Base-by-base conservation (phyloP, 2,888 invertebrate species). In the Calameuta pallipes region DNA sequence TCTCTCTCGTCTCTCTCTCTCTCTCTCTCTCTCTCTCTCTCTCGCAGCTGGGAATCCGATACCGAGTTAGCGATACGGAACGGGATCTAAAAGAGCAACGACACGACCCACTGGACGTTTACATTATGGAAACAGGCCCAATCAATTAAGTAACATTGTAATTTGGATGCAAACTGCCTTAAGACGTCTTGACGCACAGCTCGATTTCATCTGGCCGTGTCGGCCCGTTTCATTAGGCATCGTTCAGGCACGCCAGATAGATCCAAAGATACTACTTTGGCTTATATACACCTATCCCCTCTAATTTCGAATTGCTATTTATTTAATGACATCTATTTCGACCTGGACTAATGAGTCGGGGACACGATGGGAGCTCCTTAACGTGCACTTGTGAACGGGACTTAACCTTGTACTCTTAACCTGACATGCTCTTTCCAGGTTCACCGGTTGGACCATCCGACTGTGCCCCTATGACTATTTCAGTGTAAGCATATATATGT, bases 241-340 rank as follows among this genome's bases (percentile, higher is more conserved):
- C 37, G 37, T 76, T 77, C 69, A 33, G 69, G 30, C 35, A 74
- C 74, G 31, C 74, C 56, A 11, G 73, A 73, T 30, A 77, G 77
- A 77, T 77, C 31, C 34, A 36, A 36, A 74, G 77, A 77, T 77
- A 77, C 37, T 69, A 13, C 31, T 73, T 74, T 31, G 69, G 69
- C 31, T 74, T 23, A 74, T 69, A 69, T 56, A 56, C 56, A 56
- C 74, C n/a, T 36, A 74, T 23, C 12, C 71, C 31, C 71, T 34
- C 31, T 80, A 80, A 84, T 82, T 84, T 80, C 80, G 82, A 84
- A 86, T 83, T 80, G 80, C 82, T 87, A 85, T 85, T 86, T 86
- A 81, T 82, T 86, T 83, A 84, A 83, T 83, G 82, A 78, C 78
- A 75, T 75, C 75, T 78, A 78, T 70, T 78, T 70, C 56, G 41